A percentile compares a stretch with the other conserved stretches of the same genome.
Evolutionary conservation across 1,140 invertebrate species (phyloP).

Genomic region (Bilobella aurantiaca): DNA sequence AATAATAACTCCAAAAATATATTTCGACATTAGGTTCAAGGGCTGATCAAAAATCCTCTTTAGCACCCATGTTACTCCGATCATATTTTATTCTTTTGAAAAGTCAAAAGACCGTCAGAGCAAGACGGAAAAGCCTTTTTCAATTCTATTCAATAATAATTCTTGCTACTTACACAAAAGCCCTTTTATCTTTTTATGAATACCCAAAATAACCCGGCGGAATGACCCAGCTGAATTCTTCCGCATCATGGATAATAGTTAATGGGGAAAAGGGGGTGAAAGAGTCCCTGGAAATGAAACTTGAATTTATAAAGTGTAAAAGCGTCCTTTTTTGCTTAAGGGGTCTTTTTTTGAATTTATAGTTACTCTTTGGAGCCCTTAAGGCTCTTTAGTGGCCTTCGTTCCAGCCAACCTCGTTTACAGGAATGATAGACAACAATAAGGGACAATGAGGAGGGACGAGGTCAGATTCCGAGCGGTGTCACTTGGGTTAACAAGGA

Average conservation of each 20-base stretch:
- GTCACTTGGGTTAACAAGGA: too few relatives aligned
- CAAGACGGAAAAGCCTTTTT: background rate
- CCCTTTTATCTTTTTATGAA: background rate
- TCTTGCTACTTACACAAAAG: background rate
- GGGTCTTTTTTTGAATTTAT: too few relatives aligned
- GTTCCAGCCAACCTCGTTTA: too few relatives aligned
- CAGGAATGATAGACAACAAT: too few relatives aligned
- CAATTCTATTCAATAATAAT: background rate
- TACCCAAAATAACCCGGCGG: too few relatives aligned
- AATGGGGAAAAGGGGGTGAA: slow-evolving; percentile 17
- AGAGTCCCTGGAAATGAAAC: slow-evolving; percentile 26
- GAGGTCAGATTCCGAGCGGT: too few relatives aligned
- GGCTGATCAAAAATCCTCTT: too few relatives aligned
- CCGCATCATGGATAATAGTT: slow-evolving; percentile 30
- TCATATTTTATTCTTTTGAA: background rate
- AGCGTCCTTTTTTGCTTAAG: background rate
- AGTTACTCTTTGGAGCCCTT: too few relatives aligned
- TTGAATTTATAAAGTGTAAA: slow-evolving; percentile 17
- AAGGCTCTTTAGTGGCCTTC: too few relatives aligned
- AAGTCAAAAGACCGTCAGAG: background rate
- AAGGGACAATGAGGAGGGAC: too few relatives aligned
- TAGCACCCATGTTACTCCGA: background rate
- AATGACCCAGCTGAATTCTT: slow-evolving; percentile 31
- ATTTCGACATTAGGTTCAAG: too few relatives aligned
- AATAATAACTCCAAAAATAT: background rate